Conservation (phyloP, 2,888 invertebrate genomes). For the Apamea epomidion region DNA sequence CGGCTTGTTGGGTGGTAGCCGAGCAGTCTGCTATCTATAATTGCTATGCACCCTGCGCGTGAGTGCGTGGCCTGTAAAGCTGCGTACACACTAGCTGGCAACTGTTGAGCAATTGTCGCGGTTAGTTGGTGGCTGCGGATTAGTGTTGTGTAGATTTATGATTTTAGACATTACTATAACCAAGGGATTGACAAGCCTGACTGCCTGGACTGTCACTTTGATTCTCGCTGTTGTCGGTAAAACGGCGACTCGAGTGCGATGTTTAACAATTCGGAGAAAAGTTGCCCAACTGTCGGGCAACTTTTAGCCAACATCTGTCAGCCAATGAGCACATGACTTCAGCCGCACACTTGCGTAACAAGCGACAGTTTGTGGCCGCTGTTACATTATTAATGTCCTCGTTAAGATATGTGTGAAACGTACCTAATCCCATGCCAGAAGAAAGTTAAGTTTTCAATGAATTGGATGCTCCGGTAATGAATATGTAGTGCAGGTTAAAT, state of each 20-base stretch:
- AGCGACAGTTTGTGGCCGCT: conserved; percentile 65
- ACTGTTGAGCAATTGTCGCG: conserved; percentile 8
- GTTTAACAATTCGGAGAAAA: not conserved
- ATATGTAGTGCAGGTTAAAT: conserved; percentile 47
- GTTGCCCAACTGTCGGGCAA: not conserved
- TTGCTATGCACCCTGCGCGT: conserved; percentile 72
- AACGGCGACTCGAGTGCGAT: not conserved
- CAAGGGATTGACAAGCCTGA: not conserved
- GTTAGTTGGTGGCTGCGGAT: not conserved
- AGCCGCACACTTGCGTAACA: conserved; percentile 65
- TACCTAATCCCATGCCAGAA: conserved; percentile 55
- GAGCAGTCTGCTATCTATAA: conserved; percentile 79
- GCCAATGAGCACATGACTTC: conserved; percentile 9
- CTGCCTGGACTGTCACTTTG: not conserved
- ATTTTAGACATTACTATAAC: not conserved
- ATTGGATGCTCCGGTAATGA: conserved; percentile 46
- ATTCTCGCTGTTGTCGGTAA: not conserved
- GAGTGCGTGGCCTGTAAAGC: conserved; percentile 54
- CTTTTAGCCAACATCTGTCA: not conserved
- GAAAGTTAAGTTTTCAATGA: conserved; percentile 59
- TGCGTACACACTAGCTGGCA: conserved; percentile 4
- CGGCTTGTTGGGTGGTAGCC: conserved; percentile 76
- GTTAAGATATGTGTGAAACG: conserved; percentile 59
- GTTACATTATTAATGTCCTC: conserved; percentile 56
- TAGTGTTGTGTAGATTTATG: not conserved